Percentiles rank a stretch among this genome's conserved stretches.
Conservation (phyloP, 2,113 vertebrate species). For the Lamprotornis superbus region DNA sequence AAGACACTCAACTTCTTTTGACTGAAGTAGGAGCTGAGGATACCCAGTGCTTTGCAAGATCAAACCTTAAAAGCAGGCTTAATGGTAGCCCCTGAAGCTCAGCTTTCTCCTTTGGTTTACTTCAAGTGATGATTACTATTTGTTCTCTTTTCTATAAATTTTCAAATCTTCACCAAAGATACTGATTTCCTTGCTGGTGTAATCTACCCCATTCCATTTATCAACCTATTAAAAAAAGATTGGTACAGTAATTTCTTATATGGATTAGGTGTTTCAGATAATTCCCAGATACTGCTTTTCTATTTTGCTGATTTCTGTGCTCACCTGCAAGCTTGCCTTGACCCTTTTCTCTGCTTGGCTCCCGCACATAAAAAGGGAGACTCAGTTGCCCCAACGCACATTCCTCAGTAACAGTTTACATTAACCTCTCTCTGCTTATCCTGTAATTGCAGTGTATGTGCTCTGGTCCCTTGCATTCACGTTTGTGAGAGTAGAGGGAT, state of each 20-base stretch:
- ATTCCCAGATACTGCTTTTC: conserved; percentile 1
- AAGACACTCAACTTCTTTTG: background rate
- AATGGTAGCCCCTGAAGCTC: background rate
- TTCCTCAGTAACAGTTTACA: conserved; percentile 60
- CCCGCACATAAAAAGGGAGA: background rate
- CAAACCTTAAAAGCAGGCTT: background rate
- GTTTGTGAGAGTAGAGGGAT: conserved; percentile 5
- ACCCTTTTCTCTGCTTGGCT: conserved; percentile 7
- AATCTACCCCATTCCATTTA: background rate
- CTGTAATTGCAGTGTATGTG: background rate
- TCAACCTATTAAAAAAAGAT: background rate
- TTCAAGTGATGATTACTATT: background rate
- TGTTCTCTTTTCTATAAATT: background rate
- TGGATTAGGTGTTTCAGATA: conserved; percentile 5
- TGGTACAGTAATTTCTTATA: background rate
- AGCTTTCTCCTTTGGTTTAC: background rate
- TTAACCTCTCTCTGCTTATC: conserved; percentile 28
- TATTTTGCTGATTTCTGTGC: background rate
- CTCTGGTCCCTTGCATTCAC: background rate
- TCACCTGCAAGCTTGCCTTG: conserved; percentile 21
- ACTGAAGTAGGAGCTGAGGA: background rate
- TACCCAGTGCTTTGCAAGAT: background rate
- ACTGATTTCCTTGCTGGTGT: background rate
- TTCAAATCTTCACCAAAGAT: background rate
- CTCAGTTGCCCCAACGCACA: background rate